phyloP scores from a whole-genome alignment of 2,797 vertebrate genomes.

The Carapus acus region DNA sequence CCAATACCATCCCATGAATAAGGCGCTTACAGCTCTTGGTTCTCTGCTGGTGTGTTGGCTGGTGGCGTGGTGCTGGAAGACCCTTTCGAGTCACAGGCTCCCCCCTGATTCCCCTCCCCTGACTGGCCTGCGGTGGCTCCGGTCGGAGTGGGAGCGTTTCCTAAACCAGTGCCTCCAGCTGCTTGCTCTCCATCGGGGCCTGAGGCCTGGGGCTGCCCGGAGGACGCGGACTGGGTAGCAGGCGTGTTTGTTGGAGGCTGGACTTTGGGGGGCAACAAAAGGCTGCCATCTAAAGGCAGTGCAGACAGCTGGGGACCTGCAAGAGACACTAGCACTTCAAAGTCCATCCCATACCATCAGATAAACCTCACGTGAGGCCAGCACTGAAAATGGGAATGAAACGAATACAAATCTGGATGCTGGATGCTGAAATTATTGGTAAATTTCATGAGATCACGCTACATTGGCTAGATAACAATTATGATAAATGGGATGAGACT shows the following conservation, averaged over 20 bases:
- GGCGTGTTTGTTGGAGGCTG: constrained; percentile 62
- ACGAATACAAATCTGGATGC: neutral
- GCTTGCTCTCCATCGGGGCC: constrained; percentile 68
- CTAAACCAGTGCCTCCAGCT: constrained; percentile 54
- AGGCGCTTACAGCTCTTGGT: constrained; percentile 63
- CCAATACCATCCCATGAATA: no score
- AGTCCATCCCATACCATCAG: no score
- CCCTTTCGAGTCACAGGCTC: constrained; percentile 68
- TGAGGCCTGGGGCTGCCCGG: constrained; percentile 60
- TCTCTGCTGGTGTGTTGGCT: constrained; percentile 63
- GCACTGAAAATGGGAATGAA: neutral
- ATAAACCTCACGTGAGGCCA: no score
- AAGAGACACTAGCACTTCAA: neutral
- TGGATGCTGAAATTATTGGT: neutral
- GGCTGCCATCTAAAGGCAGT: constrained; percentile 84
- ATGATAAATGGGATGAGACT: neutral
- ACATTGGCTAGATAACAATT: neutral
- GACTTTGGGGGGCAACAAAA: constrained; percentile 83
- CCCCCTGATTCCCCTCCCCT: constrained; percentile 72
- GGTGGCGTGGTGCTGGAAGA: constrained; percentile 62
- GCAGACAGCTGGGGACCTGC: constrained; percentile 88
- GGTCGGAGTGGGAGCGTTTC: constrained; percentile 62
- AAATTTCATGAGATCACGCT: neutral
- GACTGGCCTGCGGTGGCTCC: constrained; percentile 67
- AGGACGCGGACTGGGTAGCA: constrained; percentile 51